Conservation (phyloP, 2,888 invertebrate species). For the Rhamnusium bicolor region DNA sequence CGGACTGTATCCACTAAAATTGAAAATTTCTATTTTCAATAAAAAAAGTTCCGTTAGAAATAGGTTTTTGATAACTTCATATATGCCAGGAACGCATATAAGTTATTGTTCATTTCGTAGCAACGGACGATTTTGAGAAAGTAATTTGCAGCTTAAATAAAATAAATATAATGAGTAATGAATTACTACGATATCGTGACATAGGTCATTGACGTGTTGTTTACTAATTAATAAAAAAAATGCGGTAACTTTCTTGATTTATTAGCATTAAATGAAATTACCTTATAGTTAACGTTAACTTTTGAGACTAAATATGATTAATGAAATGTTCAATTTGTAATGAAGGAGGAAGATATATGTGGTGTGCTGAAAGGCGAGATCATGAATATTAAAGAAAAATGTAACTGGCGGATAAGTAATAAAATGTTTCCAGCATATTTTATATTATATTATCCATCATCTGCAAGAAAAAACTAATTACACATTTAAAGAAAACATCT, state of each 20-base stretch:
- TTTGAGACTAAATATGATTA: neutral
- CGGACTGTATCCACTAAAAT: too few species aligned
- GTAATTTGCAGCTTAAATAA: neutral
- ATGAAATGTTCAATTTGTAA: neutral
- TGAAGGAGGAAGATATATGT: neutral
- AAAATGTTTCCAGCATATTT: too few species aligned
- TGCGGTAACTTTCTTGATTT: neutral
- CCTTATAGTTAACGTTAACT: neutral
- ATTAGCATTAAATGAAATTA: neutral
- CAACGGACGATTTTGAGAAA: neutral
- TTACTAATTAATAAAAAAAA: neutral
- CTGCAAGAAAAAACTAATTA: too few species aligned
- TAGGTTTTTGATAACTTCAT: too few species aligned
- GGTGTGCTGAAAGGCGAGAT: neutral
- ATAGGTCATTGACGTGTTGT: neutral
- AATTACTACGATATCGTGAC: neutral
- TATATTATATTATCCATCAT: too few species aligned
- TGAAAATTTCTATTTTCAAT: too few species aligned
- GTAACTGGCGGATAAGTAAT: neutral
- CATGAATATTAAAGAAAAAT: neutral
- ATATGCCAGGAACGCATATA: too few species aligned
- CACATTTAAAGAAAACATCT: too few species aligned
- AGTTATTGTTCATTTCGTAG: neutral
- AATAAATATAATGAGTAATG: neutral
- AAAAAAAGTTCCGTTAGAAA: too few species aligned